Conservation (phyloP, 2,888 invertebrate genomes). For the Protonemura montana region DNA sequence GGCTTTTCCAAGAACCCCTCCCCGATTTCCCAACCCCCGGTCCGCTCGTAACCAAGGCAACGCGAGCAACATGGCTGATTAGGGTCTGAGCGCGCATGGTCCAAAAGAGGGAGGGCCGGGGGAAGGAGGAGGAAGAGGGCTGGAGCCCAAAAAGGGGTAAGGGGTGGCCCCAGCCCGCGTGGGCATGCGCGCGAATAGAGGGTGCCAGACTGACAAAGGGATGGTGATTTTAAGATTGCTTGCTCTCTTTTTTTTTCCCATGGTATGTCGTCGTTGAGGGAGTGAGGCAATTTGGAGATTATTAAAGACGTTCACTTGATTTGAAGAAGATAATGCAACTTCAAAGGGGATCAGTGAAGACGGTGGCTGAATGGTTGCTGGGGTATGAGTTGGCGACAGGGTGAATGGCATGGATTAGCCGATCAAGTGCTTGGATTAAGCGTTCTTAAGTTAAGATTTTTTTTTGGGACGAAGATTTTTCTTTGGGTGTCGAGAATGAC, state of each 20-base stretch:
- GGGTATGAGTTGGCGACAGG: no score
- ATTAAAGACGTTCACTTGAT: constrained; percentile 12
- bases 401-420: no score
- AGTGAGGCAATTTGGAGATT: neutral
- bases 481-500: no score
- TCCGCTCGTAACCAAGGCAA: constrained; percentile 50
- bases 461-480: no score
- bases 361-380: no score
- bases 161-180: neutral
- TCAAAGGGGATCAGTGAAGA: neutral
- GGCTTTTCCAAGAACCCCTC: constrained; percentile 55
- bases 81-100: constrained; percentile 41
- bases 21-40: constrained; percentile 68
- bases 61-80: constrained; percentile 43
- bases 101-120: constrained; percentile 41
- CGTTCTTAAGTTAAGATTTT: no score
- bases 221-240: constrained; percentile 33
- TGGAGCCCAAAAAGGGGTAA: constrained; percentile 45
- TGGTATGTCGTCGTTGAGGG: neutral
- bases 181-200: constrained; percentile 13
- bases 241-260: no score
- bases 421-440: no score
- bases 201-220: neutral
- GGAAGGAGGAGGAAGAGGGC: constrained; percentile 7
- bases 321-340: neutral